Evolutionary conservation across 2,888 invertebrate species (phyloP).

Genomic region (Nesidiocoris tenuis): DNA sequence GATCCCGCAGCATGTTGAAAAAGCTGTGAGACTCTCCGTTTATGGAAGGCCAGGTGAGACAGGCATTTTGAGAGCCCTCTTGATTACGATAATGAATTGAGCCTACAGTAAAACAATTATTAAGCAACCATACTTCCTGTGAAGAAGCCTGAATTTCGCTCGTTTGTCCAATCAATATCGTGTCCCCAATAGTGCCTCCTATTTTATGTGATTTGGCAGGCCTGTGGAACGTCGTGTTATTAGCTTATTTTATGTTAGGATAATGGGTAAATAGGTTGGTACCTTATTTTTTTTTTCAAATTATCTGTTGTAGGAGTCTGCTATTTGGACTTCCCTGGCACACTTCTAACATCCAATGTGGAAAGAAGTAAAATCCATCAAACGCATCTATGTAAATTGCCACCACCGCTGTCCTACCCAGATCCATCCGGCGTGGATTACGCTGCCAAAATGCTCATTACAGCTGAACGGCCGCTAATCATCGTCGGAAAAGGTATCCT

Average conservation of each 20-base stretch:
- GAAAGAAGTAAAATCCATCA: constrained; percentile 53
- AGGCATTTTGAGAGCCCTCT: no score
- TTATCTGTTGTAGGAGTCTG: constrained; percentile 61
- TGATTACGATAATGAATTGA: no score
- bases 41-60: constrained; percentile 83
- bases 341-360: constrained; percentile 64
- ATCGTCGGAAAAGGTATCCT: constrained; percentile 84
- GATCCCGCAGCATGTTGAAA: constrained; percentile 88
- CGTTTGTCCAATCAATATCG: no score
- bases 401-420: constrained; percentile 67
- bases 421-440: constrained; percentile 66
- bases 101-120: no score
- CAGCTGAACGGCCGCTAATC: constrained; percentile 79
- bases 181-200: no score
- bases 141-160: no score
- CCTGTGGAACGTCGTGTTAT: no score
- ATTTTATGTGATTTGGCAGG: no score
- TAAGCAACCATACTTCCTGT: no score
- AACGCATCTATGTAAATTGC: constrained; percentile 57
- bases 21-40: constrained; percentile 78
- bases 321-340: constrained; percentile 91
- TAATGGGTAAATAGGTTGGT: no score
- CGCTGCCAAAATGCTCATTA: constrained; percentile 68
- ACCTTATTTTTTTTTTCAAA: no score
- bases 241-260: no score